Evolutionary conservation across 2,888 invertebrate genomes (phyloP), one percentile per base, ranked within the genome.

Genomic region (Cataglyphis rosenhaueri): DNA sequence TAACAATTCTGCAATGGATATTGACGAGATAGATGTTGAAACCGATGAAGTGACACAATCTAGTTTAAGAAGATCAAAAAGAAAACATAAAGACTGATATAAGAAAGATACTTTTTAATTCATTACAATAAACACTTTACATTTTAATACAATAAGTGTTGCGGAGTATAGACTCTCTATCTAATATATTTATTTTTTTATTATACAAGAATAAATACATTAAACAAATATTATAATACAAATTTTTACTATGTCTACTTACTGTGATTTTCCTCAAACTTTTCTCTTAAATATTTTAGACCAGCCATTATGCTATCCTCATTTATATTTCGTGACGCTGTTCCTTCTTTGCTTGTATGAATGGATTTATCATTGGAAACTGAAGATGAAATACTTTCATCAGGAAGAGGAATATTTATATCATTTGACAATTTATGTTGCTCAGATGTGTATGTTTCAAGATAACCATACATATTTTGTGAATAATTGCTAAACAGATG

Each of bases 281-380:
- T 92, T 70, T 91, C 86, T 86, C 94, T 89, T 66, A 94, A 90
- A 84, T 90, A 94, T 81, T 89, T 92, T 5, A 93, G 87, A 25
- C 93, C 93, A 41, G 92, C 93, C 35, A 86, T 81, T 48, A 93
- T 92, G 15, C 81, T 91, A 21, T 91, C 88, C 65, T 91, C 88
- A 38, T 93, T 85, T 75, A 92, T 88, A 81, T 35, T 85, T 59
- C 55, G 35, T 48, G 44, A 0, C 3, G n/a, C n/a, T 15, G 32
- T 12, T 55, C 62, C 62, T 52, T 62, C 44, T 0, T 48, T 10
- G 32, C 10, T 38, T 44, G 70, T 32, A 6, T 71, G 25, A 57
- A 10, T 35, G 1, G 12, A n/a, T 25, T 38, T 70, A 8, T 66
- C 29, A 38, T 6, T 79, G 12, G 29, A 61, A 48, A 38, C 3